Conservation (phyloP, 2,113 vertebrate species). For the Lamprotornis superbus region DNA sequence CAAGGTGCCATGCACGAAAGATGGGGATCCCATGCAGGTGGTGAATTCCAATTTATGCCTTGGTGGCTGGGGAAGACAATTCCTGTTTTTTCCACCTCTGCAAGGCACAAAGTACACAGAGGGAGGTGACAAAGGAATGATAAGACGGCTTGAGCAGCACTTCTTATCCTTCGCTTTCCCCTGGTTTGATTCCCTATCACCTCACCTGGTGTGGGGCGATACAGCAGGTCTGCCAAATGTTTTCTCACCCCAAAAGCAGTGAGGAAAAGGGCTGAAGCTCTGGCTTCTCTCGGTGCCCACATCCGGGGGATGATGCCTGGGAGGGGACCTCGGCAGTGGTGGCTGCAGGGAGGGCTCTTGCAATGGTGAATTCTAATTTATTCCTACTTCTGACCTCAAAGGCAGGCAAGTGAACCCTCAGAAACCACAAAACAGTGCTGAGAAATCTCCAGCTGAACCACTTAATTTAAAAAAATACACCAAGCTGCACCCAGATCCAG, state of each 20-base stretch:
- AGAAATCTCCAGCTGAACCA: background rate
- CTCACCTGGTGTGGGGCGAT: background rate
- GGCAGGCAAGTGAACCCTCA: background rate
- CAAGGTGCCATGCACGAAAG: background rate
- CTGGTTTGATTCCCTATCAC: background rate
- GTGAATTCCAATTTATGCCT: background rate
- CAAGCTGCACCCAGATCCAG: no score
- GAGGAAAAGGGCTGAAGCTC: background rate
- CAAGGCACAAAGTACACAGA: background rate
- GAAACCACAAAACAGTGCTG: background rate
- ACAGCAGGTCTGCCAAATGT: background rate
- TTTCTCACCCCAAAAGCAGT: background rate
- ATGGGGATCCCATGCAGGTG: background rate
- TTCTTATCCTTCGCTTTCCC: background rate
- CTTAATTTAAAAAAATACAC: background rate
- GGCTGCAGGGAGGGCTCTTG: background rate
- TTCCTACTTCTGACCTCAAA: background rate
- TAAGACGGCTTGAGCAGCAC: background rate
- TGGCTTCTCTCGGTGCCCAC: background rate
- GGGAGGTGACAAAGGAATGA: background rate
- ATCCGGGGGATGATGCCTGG: rapidly evolving
- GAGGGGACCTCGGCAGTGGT: background rate
- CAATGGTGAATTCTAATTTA: background rate
- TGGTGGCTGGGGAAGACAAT: background rate
- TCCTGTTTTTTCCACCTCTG: background rate